Base-by-base conservation (phyloP, 2,113 vertebrate species). In the Rhabdomys dilectus region DNA sequence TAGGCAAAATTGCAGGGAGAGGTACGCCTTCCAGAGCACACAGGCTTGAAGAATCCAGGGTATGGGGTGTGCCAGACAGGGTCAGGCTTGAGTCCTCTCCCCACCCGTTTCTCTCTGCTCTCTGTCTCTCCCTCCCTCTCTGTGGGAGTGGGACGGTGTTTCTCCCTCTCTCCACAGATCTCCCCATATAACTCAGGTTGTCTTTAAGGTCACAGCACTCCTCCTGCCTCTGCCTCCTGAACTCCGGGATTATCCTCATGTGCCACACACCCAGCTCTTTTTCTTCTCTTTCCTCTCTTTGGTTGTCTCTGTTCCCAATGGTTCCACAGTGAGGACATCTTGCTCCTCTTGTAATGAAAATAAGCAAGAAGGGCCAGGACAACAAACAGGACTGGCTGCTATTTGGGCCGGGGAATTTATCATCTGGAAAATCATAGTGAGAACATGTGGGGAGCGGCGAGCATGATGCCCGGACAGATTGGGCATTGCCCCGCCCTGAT, bases 291-390 rank as follows among this genome's bases (percentile, higher is more conserved):
- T 10, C 80, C 36, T 26, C 26, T 48, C 81, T 89, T 84, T 42
- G 75, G 26, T 93, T 91, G 70, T 95, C 93, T 97, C 39, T 94
- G 51, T 93, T 82, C 87, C 78, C 80, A 70, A 80, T 39, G 68
- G 91, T 91, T 94, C 82, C n/a, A 31, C 36, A 76, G 51, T 68
- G 48, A 29, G 51, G 36, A 22, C 45, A 31, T 15, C 21, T 73
- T 58, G 42, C 22, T 88, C 19, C 26, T 94, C 16, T 89, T 75
- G n/a, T 58, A 72, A 85, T n/a, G 88, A 73, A 95, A 91, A 68
- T 72, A 93, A 93, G 68, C 7, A 88, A 96, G 66, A 45, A 93
- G 48, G 70, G 34, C 21, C 66, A 82, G 45, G 36, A 19, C 8
- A 42, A 34, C 78, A 68, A 42, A 76, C 64, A 80, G 51, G 1